Evolutionary conservation across 2,888 invertebrate genomes (phyloP), one percentile per base, ranked within the genome.

Genomic region (Celastrina argiolus): DNA sequence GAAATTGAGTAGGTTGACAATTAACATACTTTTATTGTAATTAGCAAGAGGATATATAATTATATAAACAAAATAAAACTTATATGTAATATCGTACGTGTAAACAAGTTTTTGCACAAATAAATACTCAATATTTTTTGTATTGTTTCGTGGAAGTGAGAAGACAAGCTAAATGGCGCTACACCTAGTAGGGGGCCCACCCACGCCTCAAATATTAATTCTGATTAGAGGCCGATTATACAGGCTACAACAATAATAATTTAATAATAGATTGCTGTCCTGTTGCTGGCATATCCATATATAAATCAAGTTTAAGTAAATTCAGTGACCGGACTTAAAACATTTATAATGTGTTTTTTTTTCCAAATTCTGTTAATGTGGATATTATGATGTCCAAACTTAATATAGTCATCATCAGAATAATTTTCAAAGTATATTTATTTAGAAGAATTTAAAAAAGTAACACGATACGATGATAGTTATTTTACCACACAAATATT

Each of bases 201-300:
- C 58, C 8, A 58, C 31, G 31, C 31, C 31, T 22, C 22, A 45
- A 45, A 45, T 45, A 45, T 45, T 18, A 45, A 51, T 26, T 12
- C 51, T 18, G 12, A 51, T 26, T 51, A 51, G 22, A 51, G 12
- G 22, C 5, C 12, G 51, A 22, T 51, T 22, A 22, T 12, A 51
- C 51, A 51, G 51, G 51, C 26, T 51, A 51, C 51, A 51, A 51
- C 16, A 18, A n/a, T n/a, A n/a, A n/a, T n/a, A n/a, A n/a, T 45
- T 18, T 18, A 2, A 45, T 51, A 51, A 51, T 51, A 51, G 51
- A 51, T 26, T 22, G 51, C 10, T 26, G 2, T 22, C 51, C 51
- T 51, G 22, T 51, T 51, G 22, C 22, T 51, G 51, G 22, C 51
- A 51, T 51, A 51, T 51, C 22, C 3, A 51, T 16, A 45, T 45